Base-by-base conservation (phyloP, 2,888 invertebrate genomes). In the Sthenelais limicola region DNA sequence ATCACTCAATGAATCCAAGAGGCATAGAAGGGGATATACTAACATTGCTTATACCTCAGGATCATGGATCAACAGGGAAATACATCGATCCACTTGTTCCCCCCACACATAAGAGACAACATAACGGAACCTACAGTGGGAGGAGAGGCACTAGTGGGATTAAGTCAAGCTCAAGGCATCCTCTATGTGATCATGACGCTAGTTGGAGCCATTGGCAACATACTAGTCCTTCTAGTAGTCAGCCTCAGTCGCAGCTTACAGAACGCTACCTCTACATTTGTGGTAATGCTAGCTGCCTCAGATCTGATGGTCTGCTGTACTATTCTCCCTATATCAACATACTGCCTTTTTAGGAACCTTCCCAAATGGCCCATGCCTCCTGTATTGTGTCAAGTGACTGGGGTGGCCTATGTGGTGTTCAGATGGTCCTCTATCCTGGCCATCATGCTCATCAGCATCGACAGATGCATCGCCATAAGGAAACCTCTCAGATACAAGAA, bases 391-490 rank as follows among this genome's bases (percentile, higher is more conserved):
- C 7, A 43, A 12, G 7, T 71, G 3, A 43, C 47, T 3, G 71
- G 58, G 3, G n/a, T 28, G 9, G 9, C 32, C 18, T 48, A 71
- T 24, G 48, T 71, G 4, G 7, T 47, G 21, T 71, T 58, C 56
- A 24, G 71, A 4, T 38, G 54, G 62, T 30, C 52, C 18, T 43
- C 58, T 15, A 56, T 58, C 28, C 30, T 32, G 24, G 30, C 71
- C 0, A 21, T 71, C 1, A 32, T 24, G 21, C 32, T 71, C 15
- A 21, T 71, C 0, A 56, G 58, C 30, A 32, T 28, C 5, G 71
- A 71, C 48, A 47, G 71, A 3, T 71, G 71, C 33, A 12, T 71
- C 28, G 58, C 71, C 7, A 62, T 71, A 9, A 21, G 58, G 7
- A 33, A 32, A n/a, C 35, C 71, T 0, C 48, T 71, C 2, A 24